Evolutionary conservation across 2,113 vertebrate species (phyloP).

Genomic region (Scolopax mira): DNA sequence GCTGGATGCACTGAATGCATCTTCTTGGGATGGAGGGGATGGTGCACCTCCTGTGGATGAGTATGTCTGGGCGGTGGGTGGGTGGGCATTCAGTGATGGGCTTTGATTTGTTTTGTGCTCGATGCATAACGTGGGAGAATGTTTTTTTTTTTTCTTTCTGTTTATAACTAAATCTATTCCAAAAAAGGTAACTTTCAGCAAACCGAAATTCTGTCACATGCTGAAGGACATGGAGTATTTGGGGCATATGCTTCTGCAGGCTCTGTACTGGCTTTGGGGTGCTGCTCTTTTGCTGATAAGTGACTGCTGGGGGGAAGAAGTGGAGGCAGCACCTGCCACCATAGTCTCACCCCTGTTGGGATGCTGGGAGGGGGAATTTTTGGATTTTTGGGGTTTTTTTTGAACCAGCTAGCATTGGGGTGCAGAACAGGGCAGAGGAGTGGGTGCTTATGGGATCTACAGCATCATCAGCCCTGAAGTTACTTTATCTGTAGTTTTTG

Average conservation of each 20-base stretch:
- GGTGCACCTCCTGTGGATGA: neutral
- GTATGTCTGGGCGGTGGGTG: neutral
- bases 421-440: neutral
- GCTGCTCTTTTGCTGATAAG: neutral
- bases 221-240: neutral
- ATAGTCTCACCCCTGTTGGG: neutral
- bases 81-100: too few relatives aligned
- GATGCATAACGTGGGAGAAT: neutral
- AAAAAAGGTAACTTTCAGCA: neutral
- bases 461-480: neutral
- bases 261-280: neutral
- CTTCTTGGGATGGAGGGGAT: neutral
- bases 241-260: neutral
- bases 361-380: neutral
- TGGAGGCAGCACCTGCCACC: accelerated
- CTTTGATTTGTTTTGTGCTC: neutral
- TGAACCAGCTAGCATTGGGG: accelerated
- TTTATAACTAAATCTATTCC: neutral
- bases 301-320: neutral
- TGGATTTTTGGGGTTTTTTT: too few relatives aligned
- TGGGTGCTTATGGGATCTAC: neutral
- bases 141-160: neutral
- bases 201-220: accelerated
- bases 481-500: neutral
- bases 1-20: accelerated